Evolutionary conservation across 2,888 invertebrate genomes (phyloP).

Genomic region (Campoletis raptor): DNA sequence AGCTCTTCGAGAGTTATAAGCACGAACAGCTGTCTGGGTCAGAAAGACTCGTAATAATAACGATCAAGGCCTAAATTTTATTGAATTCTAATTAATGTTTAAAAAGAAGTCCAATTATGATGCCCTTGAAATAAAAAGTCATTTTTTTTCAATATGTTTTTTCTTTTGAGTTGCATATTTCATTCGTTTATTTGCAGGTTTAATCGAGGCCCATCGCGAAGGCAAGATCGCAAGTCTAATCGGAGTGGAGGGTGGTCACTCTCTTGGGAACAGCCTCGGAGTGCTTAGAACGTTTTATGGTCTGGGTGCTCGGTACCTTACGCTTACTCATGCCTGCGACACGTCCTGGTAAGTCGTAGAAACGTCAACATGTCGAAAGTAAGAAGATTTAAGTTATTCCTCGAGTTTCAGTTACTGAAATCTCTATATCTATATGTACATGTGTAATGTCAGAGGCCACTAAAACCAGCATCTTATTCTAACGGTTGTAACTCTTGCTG

Average conservation of each 20-base stretch:
- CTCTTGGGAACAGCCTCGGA: slow-evolving; percentile 95
- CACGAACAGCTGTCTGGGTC: no score
- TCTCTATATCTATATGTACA: slow-evolving; percentile 17
- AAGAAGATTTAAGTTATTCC: slow-evolving; percentile 31
- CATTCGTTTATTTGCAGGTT: slow-evolving; percentile 86
- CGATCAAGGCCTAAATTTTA: no score
- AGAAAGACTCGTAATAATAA: no score
- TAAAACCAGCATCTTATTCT: slow-evolving; percentile 46
- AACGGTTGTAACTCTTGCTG: slow-evolving; percentile 32
- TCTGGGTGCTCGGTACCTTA: slow-evolving; percentile 95
- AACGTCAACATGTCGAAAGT: slow-evolving; percentile 55
- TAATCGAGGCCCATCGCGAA: slow-evolving; percentile 89
- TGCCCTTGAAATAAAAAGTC: not conserved
- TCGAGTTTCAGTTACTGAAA: slow-evolving; percentile 4
- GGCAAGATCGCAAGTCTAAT: slow-evolving; percentile 95
- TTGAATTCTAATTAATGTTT: no score
- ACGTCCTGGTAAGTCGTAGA: slow-evolving; percentile 90
- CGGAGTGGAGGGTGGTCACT: slow-evolving; percentile 97
- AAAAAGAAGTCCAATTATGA: not conserved
- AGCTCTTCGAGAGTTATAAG: no score
- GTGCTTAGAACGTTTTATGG: slow-evolving; percentile 95
- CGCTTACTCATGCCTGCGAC: slow-evolving; percentile 96
- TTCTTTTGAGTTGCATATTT: slow-evolving; percentile 4
- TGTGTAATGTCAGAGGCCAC: slow-evolving; percentile 47
- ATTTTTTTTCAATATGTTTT: not conserved